phyloP scores from a whole-genome alignment of 2,113 vertebrate genomes.

The Pluvianellus socialis region DNA sequence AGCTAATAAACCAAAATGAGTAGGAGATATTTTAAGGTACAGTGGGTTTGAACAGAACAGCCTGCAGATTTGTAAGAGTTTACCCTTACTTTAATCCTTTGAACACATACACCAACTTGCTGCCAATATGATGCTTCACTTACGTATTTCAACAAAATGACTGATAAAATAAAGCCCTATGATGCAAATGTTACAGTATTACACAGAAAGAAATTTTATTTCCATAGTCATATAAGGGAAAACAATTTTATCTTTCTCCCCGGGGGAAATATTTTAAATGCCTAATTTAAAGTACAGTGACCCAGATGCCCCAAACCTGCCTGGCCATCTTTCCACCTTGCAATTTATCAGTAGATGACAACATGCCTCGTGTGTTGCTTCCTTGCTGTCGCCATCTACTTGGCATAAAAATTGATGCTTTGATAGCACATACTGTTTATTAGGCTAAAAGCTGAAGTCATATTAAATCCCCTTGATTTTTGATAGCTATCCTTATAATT shows the following conservation, averaged over 20 bases:
- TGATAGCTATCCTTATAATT: not conserved
- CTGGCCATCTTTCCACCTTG: constrained; percentile 15
- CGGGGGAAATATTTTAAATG: constrained; percentile 54
- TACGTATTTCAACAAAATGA: not conserved
- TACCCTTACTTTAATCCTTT: not conserved
- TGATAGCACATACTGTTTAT: constrained; percentile 68
- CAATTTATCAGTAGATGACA: constrained; percentile 77
- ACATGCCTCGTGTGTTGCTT: constrained; percentile 68
- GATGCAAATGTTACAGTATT: not conserved
- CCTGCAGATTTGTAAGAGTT: not conserved
- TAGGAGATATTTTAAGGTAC: not conserved
- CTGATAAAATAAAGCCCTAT: not conserved
- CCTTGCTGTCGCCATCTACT: constrained; percentile 66
- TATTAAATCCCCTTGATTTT: not conserved
- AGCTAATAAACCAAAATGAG: not conserved
- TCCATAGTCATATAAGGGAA: constrained; percentile 53
- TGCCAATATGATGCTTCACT: not conserved
- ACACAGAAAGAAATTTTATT: not conserved
- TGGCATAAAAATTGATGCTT: constrained; percentile 70
- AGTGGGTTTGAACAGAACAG: not conserved
- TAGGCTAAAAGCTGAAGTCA: constrained; percentile 55
- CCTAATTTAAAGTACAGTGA: constrained; percentile 69
- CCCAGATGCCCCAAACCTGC: constrained; percentile 54
- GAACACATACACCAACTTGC: not conserved
- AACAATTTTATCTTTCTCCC: constrained; percentile 66